Base-by-base conservation (phyloP, 2,113 vertebrate genomes). In the Chlamydotis undulata region DNA sequence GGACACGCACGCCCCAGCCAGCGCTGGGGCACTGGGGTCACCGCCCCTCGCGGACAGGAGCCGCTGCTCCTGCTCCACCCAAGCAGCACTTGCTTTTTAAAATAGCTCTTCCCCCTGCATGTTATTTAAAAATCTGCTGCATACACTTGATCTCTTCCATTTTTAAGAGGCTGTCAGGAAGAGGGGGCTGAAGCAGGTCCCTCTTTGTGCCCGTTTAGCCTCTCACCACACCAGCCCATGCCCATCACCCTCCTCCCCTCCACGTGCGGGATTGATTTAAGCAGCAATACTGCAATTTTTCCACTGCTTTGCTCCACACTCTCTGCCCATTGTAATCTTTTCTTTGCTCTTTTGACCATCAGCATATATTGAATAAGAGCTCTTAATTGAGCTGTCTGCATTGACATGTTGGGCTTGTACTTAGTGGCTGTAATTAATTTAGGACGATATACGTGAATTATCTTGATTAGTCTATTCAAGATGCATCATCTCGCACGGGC, bases 361-460 rank as follows among this genome's bases (percentile, higher is more conserved):
- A 69, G 65, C 74, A 53, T 64, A 79, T 69, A 87, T 84, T 89
- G 94, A 94, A 95, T 92, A 91, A 87, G 77, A 84, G 89, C 80
- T 76, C 89, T 87, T 95, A 96, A 96, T 95, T 93, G 92, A 96
- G 95, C 96, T 94, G 90, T 96, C 95, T 78, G 61, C 92, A 82
- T 93, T 92, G 95, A 93, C 95, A 65, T 29, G 73, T 94, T 76
- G 53, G 80, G 83, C 91, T 96, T 96, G 94, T 97, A 92, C 94
- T 96, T 94, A 96, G 94, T 96, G 89, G 61, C 80, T 83, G 50
- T 93, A 96, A 95, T 94, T 96, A 96, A 96, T 96, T 95, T 93
- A 94, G 87, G 94, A 96, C 95, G 94, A 95, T 96, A 84, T 91
- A 84, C 79, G 83, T 94, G 96, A 94, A 92, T 95, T 94, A 91